phyloP scores from a whole-genome alignment of 2,888 invertebrate genomes.

The Drosophila colorata region DNA sequence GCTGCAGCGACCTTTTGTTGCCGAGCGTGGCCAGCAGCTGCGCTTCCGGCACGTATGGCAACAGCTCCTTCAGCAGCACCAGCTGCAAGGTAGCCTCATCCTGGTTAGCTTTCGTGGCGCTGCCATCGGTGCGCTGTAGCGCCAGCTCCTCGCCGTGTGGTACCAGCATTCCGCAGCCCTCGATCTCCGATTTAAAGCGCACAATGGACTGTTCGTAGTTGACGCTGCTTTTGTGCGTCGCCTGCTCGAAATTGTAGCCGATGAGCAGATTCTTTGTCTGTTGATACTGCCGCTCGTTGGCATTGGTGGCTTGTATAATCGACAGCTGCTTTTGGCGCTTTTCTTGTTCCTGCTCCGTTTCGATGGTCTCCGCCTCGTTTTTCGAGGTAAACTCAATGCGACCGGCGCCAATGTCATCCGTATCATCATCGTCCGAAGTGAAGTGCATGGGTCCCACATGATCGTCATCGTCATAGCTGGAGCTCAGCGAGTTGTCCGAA shows the following conservation, averaged over 20 bases:
- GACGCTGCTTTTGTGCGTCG: conserved; percentile 16
- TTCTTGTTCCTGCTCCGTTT: conserved; percentile 86
- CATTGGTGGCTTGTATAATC: conserved; percentile 84
- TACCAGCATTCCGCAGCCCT: conserved; percentile 82
- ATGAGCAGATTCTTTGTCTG: conserved; percentile 83
- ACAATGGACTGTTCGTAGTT: conserved; percentile 81
- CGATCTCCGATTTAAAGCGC: conserved; percentile 77
- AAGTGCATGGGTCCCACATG: conserved; percentile 48
- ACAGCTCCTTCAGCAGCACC: conserved; percentile 61
- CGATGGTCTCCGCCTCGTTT: conserved; percentile 94
- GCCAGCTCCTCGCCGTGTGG: conserved; percentile 66
- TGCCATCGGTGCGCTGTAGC: conserved; percentile 49
- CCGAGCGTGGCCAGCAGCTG: conserved; percentile 43
- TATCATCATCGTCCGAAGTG: conserved; percentile 76
- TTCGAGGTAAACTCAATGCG: conserved; percentile 93
- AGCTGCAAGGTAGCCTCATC: conserved; percentile 29
- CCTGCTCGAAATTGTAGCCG: conserved; percentile 80
- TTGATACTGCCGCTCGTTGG: conserved; percentile 84
- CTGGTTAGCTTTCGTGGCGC: conserved; percentile 1
- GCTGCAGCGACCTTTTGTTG: conserved; percentile 29
- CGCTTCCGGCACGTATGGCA: conserved; percentile 65
- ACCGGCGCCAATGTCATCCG: conserved; percentile 87
- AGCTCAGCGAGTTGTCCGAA: conserved; percentile 87
- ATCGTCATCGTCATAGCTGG: conserved; percentile 86
- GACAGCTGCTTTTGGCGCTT: conserved; percentile 84